Evolutionary conservation across 2,888 invertebrate species (phyloP).

Genomic region (Eueremaeus valkanovi): DNA sequence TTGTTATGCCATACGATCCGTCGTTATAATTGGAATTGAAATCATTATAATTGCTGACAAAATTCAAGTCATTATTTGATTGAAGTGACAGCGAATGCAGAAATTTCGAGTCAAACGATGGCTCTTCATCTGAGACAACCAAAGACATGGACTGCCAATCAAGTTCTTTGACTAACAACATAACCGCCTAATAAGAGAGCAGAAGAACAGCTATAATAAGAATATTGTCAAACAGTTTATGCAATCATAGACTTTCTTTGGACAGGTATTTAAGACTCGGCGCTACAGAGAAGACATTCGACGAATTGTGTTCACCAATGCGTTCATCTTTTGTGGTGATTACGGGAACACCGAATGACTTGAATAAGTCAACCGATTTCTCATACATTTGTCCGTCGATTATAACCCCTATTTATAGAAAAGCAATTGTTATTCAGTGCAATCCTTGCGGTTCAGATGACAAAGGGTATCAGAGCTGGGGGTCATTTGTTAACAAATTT

Average conservation of each 20-base stretch:
- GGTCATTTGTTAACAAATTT: no score
- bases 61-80: neutral
- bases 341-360: conserved; percentile 37
- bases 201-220: neutral
- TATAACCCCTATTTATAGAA: conserved; percentile 32
- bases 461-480: no score
- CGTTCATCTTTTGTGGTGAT: conserved; percentile 35
- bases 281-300: conserved; percentile 34
- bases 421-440: neutral
- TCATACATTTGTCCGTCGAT: conserved; percentile 21
- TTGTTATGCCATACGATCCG: neutral
- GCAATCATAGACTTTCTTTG: neutral
- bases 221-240: neutral
- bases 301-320: neutral
- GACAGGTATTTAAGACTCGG: conserved; percentile 38
- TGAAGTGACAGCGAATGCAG: neutral
- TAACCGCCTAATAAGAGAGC: conserved; percentile 16
- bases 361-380: conserved; percentile 28
- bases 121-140: conserved; percentile 37
- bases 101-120: conserved; percentile 7
- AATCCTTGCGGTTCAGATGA: no score
- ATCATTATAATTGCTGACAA: neutral
- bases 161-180: conserved; percentile 33
- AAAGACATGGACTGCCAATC: conserved; percentile 3
- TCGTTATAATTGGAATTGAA: neutral